Conservation (phyloP, 2,888 invertebrate species). For the Caenorhabditis panamensis region DNA sequence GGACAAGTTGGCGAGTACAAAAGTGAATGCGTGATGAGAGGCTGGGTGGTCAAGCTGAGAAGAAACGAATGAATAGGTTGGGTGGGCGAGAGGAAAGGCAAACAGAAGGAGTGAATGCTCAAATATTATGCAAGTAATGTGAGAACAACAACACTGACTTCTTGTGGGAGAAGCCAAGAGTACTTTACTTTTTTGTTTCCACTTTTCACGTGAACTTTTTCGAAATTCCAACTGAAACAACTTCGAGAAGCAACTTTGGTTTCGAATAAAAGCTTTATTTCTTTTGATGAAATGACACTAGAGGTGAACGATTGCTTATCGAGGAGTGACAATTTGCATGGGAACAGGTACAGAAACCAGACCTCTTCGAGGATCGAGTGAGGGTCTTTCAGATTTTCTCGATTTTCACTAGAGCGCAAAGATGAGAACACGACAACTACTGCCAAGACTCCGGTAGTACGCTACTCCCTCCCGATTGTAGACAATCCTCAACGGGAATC, state of each 20-base stretch:
- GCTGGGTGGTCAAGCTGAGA: slow-evolving; percentile 17
- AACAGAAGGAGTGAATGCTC: slow-evolving; percentile 15
- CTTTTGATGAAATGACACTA: slow-evolving; percentile 38
- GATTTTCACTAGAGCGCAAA: slow-evolving; percentile 16
- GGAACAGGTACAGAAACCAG: slow-evolving; percentile 7
- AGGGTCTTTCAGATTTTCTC: slow-evolving; percentile 13
- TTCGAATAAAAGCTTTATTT: too few species aligned
- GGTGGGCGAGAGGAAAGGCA: background rate
- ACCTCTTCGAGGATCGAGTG: background rate
- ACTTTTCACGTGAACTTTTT: background rate
- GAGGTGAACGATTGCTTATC: slow-evolving; percentile 53
- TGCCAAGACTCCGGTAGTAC: slow-evolving; percentile 16
- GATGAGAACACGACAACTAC: background rate
- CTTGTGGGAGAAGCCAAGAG: background rate
- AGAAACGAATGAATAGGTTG: slow-evolving; percentile 9
- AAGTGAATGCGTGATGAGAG: slow-evolving; percentile 21
- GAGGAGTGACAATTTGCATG: slow-evolving; percentile 50
- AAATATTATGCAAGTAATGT: slow-evolving; percentile 31
- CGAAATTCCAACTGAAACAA: too few species aligned
- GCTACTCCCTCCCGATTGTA: slow-evolving; percentile 36
- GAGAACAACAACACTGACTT: slow-evolving; percentile 9
- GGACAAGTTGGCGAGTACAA: slow-evolving; percentile 5
- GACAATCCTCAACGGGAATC: slow-evolving; percentile 47
- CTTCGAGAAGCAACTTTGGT: too few species aligned
- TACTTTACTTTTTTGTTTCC: background rate